These are phyloP conservation scores for Dromiciops gliroides DNA, from an alignment of 2,113 vertebrate genomes.

Conservation along the genomic window DNA sequence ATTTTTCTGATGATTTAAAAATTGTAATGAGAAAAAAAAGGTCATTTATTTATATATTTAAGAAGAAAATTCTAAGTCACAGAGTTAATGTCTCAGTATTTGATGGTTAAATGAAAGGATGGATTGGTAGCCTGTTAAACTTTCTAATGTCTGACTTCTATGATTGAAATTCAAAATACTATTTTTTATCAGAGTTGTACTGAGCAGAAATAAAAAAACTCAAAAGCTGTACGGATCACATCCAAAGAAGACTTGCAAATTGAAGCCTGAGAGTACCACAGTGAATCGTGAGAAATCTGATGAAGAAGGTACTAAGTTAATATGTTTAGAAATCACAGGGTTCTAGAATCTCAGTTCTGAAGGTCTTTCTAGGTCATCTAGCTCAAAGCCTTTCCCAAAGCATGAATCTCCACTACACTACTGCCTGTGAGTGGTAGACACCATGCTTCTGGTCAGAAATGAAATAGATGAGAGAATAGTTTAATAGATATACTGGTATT, in stretches of 20 bases:
- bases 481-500: fast-evolving
- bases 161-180: neutral
- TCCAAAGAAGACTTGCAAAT: fast-evolving
- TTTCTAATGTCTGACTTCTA: neutral
- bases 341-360: neutral
- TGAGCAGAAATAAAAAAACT: neutral
- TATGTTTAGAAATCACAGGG: neutral
- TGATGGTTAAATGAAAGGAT: fast-evolving
- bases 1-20: neutral
- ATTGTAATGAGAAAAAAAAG: neutral
- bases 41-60: neutral
- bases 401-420: neutral
- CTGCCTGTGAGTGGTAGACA: neutral
- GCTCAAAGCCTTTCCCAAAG: neutral
- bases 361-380: neutral
- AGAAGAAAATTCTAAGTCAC: neutral
- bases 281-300: neutral
- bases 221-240: fast-evolving
- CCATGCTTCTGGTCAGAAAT: neutral
- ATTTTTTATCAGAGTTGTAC: constrained; percentile 42
- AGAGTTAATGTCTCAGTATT: neutral
- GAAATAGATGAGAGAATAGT: neutral
- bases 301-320: neutral
- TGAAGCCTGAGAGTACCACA: fast-evolving
- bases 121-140: fast-evolving